phyloP scores from a whole-genome alignment of 2,113 vertebrate species.

The Stigmatopora nigra region DNA sequence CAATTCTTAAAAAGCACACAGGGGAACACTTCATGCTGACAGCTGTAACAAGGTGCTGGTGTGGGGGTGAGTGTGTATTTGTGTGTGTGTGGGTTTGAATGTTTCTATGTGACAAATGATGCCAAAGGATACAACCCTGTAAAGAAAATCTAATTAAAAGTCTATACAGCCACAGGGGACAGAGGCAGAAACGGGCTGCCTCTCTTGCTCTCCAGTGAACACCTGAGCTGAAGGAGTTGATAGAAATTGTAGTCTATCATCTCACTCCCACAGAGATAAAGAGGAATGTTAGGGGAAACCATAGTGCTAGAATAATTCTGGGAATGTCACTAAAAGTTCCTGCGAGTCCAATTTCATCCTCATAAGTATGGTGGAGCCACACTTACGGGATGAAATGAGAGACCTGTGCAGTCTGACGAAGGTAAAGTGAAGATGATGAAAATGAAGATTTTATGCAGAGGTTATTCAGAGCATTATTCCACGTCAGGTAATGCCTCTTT shows the following conservation, averaged over 20 bases:
- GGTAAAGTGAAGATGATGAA: no score
- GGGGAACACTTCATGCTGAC: constrained; percentile 48
- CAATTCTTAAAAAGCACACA: constrained; percentile 41
- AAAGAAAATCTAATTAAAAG: constrained; percentile 66
- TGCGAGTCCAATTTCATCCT: background rate
- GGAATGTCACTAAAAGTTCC: background rate
- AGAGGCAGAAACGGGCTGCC: constrained; percentile 2
- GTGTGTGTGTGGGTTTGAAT: constrained; percentile 14
- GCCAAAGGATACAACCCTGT: constrained; percentile 58
- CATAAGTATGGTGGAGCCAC: background rate
- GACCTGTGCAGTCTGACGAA: no score
- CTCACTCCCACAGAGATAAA: constrained; percentile 30
- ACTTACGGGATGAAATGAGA: no score
- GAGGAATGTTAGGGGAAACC: constrained; percentile 17
- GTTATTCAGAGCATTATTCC: no score
- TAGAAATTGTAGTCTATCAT: constrained; percentile 33
- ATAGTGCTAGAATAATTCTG: constrained; percentile 21
- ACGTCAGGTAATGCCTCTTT: no score
- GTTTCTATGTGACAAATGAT: constrained; percentile 5
- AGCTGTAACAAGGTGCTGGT: constrained; percentile 56
- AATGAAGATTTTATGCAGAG: no score
- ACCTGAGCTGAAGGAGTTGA: constrained; percentile 47
- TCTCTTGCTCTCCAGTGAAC: constrained; percentile 32
- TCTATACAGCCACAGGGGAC: constrained; percentile 52
- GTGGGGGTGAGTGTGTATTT: constrained; percentile 47